phyloP scores from a whole-genome alignment of 2,888 invertebrate species.

The Plebejus melissa region DNA sequence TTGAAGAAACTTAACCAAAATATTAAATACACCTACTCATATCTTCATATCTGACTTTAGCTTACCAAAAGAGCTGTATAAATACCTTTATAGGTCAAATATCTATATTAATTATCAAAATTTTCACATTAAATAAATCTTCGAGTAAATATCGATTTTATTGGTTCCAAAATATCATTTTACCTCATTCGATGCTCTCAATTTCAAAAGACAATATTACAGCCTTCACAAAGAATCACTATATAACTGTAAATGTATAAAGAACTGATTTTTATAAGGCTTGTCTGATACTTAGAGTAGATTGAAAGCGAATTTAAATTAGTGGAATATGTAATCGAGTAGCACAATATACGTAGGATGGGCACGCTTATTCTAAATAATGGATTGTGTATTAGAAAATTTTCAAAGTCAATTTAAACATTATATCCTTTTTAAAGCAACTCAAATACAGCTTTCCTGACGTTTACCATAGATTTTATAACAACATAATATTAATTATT shows the following conservation, averaged over 20 bases:
- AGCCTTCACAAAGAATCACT: constrained; percentile 6
- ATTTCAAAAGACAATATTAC: constrained; percentile 14
- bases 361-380: background rate
- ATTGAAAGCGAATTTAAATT: constrained; percentile 22
- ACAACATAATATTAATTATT: too few species aligned
- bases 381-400: background rate
- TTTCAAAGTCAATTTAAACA: background rate
- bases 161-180: background rate
- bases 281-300: constrained; percentile 11
- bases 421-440: background rate
- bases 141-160: background rate
- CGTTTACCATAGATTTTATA: too few species aligned
- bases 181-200: background rate
- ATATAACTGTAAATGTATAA: constrained; percentile 7
- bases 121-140: background rate
- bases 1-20: too few species aligned
- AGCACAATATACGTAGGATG: constrained; percentile 2
- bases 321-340: constrained; percentile 1
- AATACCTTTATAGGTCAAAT: background rate
- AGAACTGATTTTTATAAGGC: constrained; percentile 21
- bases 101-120: too few species aligned
- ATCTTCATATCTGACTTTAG: too few species aligned
- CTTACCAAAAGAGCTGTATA: background rate
- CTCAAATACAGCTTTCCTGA: background rate
- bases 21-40: too few species aligned